Evolutionary conservation across 2,797 vertebrate genomes (phyloP).

Genomic region (Labeo calbasu): DNA sequence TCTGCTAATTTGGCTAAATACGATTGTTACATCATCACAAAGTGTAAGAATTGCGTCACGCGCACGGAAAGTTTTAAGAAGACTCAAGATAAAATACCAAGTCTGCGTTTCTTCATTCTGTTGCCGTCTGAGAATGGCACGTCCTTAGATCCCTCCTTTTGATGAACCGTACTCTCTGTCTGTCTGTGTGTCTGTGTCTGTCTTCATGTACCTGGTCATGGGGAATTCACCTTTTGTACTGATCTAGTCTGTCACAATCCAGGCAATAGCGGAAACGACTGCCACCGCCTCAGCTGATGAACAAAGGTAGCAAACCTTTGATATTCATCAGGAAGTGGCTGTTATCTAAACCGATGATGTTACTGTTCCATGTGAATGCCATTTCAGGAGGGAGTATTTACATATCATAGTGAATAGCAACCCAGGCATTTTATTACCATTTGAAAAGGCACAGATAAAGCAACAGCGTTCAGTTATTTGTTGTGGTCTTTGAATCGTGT

Average conservation of each 20-base stretch:
- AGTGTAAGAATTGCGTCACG: slow-evolving; percentile 32
- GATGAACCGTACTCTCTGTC: slow-evolving; percentile 70
- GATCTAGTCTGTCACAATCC: slow-evolving; percentile 69
- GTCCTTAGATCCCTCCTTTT: slow-evolving; percentile 67
- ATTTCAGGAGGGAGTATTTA: slow-evolving; percentile 36
- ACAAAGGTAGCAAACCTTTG: slow-evolving; percentile 21
- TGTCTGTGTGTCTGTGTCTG: slow-evolving; percentile 47
- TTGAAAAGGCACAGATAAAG: slow-evolving; percentile 34
- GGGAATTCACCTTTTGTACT: slow-evolving; percentile 69
- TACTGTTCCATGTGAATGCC: slow-evolving; percentile 26
- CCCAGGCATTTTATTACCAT: slow-evolving; percentile 30
- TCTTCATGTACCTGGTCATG: slow-evolving; percentile 55
- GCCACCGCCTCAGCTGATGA: slow-evolving; percentile 11
- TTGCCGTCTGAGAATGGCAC: slow-evolving; percentile 61
- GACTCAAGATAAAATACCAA: neutral
- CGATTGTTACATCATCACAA: slow-evolving; percentile 16
- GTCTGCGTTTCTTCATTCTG: neutral
- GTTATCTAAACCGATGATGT: slow-evolving; percentile 28
- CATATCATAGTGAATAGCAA: slow-evolving; percentile 22
- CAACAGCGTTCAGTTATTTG: slow-evolving; percentile 14
- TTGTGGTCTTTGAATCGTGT: slow-evolving; percentile 11
- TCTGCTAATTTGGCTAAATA: slow-evolving; percentile 28
- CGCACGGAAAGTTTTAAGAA: neutral
- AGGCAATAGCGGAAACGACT: slow-evolving; percentile 68
- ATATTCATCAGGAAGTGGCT: slow-evolving; percentile 28